phyloP scores from a whole-genome alignment of 1,140 invertebrate genomes.

The Trichonephila clavata region DNA sequence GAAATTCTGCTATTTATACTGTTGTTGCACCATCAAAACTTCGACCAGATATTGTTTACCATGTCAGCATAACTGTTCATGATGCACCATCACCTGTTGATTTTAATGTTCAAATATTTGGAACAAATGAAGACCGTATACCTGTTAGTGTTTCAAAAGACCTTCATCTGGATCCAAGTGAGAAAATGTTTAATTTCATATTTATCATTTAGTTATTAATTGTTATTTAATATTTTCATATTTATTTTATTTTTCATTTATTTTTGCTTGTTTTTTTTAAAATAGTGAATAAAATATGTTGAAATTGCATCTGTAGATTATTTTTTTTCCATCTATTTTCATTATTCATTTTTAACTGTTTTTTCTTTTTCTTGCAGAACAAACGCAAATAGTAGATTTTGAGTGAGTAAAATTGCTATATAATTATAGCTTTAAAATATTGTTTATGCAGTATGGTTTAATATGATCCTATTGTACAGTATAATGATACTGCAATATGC shows the following conservation, averaged over 20 bases:
- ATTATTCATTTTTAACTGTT: not conserved
- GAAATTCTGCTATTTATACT: slow-evolving; percentile 83
- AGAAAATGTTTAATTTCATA: not conserved
- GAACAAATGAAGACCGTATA: slow-evolving; percentile 83
- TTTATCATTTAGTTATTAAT: not conserved
- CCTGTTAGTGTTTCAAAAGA: slow-evolving; percentile 54
- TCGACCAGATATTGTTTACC: slow-evolving; percentile 90
- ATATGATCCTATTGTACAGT: too few species aligned
- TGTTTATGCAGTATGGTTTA: not conserved
- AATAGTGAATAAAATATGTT: not conserved
- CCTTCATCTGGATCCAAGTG: slow-evolving; percentile 68
- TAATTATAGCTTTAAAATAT: not conserved
- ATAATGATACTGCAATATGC: too few species aligned
- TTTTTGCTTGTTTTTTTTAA: not conserved
- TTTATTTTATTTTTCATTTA: not conserved
- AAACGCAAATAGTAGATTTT: slow-evolving; percentile 77
- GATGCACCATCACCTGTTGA: slow-evolving; percentile 84
- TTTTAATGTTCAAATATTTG: slow-evolving; percentile 86
- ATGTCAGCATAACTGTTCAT: slow-evolving; percentile 88
- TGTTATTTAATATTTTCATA: not conserved
- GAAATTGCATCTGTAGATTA: not conserved
- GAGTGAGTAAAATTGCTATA: slow-evolving; percentile 50
- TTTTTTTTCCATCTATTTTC: not conserved
- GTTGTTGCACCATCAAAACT: slow-evolving; percentile 90
- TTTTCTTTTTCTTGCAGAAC: slow-evolving; percentile 60